Base-by-base conservation (phyloP, 2,113 vertebrate species). In the Silurus asotus region DNA sequence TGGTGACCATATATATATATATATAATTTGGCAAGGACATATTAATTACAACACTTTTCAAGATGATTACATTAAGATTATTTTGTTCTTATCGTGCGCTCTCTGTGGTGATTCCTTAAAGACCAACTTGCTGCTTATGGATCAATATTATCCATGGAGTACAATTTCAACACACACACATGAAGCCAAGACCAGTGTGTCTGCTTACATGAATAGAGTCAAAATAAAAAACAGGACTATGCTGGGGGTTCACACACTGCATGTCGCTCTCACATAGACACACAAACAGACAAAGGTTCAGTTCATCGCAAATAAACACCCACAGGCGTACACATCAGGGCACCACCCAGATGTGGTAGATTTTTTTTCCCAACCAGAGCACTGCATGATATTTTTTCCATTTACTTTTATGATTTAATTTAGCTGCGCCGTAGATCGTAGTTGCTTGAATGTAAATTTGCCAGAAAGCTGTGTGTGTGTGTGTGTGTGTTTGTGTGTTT, bases 61-160 rank as follows among this genome's bases (percentile, higher is more conserved):
- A 45, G 15, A 58, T 61, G 58, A 80, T 80, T 45, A 80, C 17
- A 48, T 17, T 20, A 7, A 45, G 56, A 80, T 80, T 61, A 11
- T 61, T 80, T 80, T 58, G 15, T 23, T 61, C 48, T 25, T 55
- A 77, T 53, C 8, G 6, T 8, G 6, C 5, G 23, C 28, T 61
- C 67, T 14, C 28, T 55, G 67, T n/a, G 20, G 10, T 58, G 65
- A 70, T 58, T 58, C 28, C 65, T 14, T 28, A 58, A 56, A 58
- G 28, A 0, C 9, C 67, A 72, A 64, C 37, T 59, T 48, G 53
- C 28, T 83, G 19, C 37, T 83, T 48, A 72, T 83, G 69, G 67
- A 67, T 72, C 65, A 83, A 83, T 83, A 83, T 83, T 83, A 74
- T 83, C 65, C 48, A 58, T 74, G 37, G 82, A 59, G 64, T 83